Base-by-base conservation (phyloP, 30 jellyfish, hydroid and myxozoan species). In the Aurelia aurita region DNA sequence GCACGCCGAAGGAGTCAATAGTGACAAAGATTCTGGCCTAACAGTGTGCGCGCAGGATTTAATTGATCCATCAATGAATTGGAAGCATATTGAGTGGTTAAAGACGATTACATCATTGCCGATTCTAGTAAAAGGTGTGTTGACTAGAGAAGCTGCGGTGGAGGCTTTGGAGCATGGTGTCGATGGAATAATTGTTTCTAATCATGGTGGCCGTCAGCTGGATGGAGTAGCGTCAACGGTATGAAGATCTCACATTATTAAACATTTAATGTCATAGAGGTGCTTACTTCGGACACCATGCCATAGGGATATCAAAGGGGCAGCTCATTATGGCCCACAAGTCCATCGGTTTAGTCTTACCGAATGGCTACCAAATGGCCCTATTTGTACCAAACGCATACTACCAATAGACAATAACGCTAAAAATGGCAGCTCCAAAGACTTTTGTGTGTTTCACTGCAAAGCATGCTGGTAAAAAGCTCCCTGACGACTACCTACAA, bases 121-220 rank as follows among this genome's bases (percentile, higher is more conserved):
- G 1, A 77, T 92, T 21, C 59, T 87, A 8, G 62, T 81, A 34
- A 92, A 92, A 58, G 98, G 98, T 14, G 86, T 92, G 0, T 57
- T 92, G 47, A 87, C 97, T 15, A 73, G 63, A 46, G 98, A 92
- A 73, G 96, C 85, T 27, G 98, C 98, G 9, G 15, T 53, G 14
- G 91, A 87, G 34, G 96, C 97, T 16, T 35, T 92, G 22, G 88
- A 87, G 28, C 88, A 71, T 74, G 97, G 91, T 59, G 90, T 87
- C 61, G 90, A 82, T 29, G 98, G 98, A 22, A 86, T 92, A 0
- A 87, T 92, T 69, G 98, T 92, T 23, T 92, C 98, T 12, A 92
- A 92, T 70, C 98, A 92, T 75, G 98, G 98, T 35, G 98, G 96
- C 5, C 72, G 98, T 32, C 98, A 92, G 82, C 66, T 92, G 27